Base-by-base conservation (phyloP, 2,113 vertebrate species). In the Engystomops pustulosus region DNA sequence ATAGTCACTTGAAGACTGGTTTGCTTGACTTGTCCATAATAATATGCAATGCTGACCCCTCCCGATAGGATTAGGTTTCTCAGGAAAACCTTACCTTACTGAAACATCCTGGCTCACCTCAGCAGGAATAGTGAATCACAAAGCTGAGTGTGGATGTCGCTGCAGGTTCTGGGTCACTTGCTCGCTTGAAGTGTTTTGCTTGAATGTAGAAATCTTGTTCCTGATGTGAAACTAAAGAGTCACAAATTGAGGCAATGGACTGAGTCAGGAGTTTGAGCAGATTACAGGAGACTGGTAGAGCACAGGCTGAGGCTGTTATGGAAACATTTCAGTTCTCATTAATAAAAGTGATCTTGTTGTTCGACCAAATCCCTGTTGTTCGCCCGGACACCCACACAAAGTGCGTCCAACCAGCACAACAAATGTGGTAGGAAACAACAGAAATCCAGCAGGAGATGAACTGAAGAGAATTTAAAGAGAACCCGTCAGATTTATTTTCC, bases 331-430 rank as follows among this genome's bases (percentile, higher is more conserved):
- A 79, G 74, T 85, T 85, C 83, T 85, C 74, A 85, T 85, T 85
- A 85, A 79, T 68, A 79, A 85, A 84, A 79, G 83, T 85, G 83
- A 85, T 85, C 83, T 85, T 85, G 83, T 85, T 85, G 83, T 85
- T 85, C 83, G 23, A 79, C 83, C 83, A 85, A 85, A 79, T 85
- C 62, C 47, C 79, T 55, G 72, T 76, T 79, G 70, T 77, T 69
- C 32, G 74, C 83, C 15, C 36, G 75, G 83, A 85, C 74, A 41
- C 83, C 83, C 83, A 85, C 83, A 85, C 60, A 51, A 45, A 17
- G n/a, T 27, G 74, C 65, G 41, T 77, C 83, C 83, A 47, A 85
- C 75, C 32, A 44, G 75, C 41, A 38, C 44, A 84, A 36, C 82
- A 78, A 84, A 84, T 84, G 72, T 78, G 65, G 49, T 45, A 55